Evolutionary conservation across 2,888 invertebrate genomes (phyloP).

Genomic region (Zaprionus bogoriensis): DNA sequence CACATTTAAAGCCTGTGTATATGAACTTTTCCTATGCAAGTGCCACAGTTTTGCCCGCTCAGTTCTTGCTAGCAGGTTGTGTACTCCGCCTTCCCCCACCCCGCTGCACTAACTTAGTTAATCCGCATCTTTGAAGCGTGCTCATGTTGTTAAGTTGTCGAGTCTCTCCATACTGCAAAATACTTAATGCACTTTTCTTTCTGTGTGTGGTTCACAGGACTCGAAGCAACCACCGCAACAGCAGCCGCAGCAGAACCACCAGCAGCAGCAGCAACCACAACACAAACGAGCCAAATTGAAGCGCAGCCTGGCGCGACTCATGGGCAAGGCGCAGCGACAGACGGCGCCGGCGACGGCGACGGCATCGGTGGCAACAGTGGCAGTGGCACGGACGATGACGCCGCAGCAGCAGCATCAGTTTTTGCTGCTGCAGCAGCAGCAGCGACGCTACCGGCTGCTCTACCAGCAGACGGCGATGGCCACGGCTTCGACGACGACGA

Average conservation of each 20-base stretch:
- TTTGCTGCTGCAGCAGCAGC: slow-evolving; percentile 67
- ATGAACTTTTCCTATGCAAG: slow-evolving; percentile 20
- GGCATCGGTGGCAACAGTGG: slow-evolving; percentile 9
- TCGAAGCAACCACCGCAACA: slow-evolving; percentile 49
- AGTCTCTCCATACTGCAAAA: background rate
- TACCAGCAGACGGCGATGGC: slow-evolving; percentile 75
- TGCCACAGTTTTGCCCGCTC: no score
- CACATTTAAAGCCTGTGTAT: no score
- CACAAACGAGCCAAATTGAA: slow-evolving; percentile 79
- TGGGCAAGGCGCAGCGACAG: slow-evolving; percentile 53
- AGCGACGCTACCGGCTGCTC: slow-evolving; percentile 71
- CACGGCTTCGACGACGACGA: slow-evolving; percentile 58
- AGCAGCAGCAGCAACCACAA: slow-evolving; percentile 16
- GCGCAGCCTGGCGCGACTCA: slow-evolving; percentile 74
- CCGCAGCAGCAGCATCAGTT: slow-evolving; percentile 71
- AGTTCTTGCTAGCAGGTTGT: slow-evolving; percentile 23
- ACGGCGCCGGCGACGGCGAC: slow-evolving; percentile 9
- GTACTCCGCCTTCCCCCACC: slow-evolving; percentile 8
- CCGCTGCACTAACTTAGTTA: slow-evolving; percentile 45
- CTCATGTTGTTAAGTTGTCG: slow-evolving; percentile 27
- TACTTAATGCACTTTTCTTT: background rate
- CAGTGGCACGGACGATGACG: slow-evolving; percentile 43
- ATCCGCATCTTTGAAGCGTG: slow-evolving; percentile 22
- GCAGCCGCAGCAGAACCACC: slow-evolving; percentile 46
- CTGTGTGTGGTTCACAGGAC: slow-evolving; percentile 62